Percentiles rank a stretch among this genome's conserved stretches.
Conservation (phyloP, 1,140 invertebrate species). For the fruit fly (Drosophila melanogaster) region DNA sequence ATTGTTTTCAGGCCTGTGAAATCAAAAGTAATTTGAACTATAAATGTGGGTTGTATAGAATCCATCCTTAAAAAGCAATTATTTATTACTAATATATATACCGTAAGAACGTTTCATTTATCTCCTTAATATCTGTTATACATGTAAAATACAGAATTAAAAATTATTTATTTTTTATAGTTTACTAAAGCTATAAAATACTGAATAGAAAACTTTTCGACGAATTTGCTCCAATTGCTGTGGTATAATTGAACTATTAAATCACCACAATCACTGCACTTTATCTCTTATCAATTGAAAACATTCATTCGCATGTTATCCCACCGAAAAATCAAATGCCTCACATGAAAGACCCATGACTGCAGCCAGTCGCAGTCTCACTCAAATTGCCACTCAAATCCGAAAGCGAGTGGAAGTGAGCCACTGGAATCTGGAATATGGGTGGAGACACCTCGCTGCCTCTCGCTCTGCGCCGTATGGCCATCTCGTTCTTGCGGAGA, state of each 20-base stretch:
- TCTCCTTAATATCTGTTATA: too few species aligned
- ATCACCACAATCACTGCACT: constrained; percentile 11
- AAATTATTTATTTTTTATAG: not conserved
- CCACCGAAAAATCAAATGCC: constrained; percentile 13
- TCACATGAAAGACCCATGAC: constrained; percentile 7
- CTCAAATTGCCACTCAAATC: constrained; percentile 65
- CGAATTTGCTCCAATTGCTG: not conserved
- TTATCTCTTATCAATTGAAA: constrained; percentile 19
- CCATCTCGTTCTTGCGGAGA: constrained; percentile 17
- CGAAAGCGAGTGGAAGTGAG: constrained; percentile 45
- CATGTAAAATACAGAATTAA: not conserved
- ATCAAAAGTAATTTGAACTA: not conserved
- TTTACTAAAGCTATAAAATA: not conserved
- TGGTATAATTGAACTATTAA: constrained; percentile 13
- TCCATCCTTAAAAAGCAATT: not conserved
- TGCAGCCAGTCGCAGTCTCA: constrained; percentile 48
- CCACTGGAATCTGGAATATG: constrained; percentile 79
- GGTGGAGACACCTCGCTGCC: constrained; percentile 61
- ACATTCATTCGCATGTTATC: constrained; percentile 16
- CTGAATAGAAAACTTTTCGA: not conserved
- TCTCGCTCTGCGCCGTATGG: constrained; percentile 20
- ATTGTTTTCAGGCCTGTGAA: not conserved
- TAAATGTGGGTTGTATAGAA: not conserved
- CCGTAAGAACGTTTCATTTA: too few species aligned
- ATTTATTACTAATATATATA: too few species aligned